phyloP scores from a whole-genome alignment of 2,797 vertebrate species.

The Cuniculus paca region DNA sequence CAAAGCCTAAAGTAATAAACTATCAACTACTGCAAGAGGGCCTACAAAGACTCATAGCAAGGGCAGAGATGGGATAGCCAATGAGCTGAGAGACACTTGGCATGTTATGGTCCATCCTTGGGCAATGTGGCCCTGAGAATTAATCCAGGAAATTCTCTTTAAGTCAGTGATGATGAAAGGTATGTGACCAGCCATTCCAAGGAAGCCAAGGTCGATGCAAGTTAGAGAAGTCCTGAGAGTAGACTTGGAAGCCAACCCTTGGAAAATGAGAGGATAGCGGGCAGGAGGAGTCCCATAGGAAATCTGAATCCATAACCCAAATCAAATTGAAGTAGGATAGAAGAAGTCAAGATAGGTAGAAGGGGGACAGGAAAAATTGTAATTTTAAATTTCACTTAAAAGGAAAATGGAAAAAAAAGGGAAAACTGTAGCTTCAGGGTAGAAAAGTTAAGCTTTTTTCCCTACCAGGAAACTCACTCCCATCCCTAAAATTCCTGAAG shows the following conservation, averaged over 20 bases:
- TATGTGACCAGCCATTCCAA: not conserved
- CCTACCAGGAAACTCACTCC: not conserved
- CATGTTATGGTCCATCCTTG: not conserved
- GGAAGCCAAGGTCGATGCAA: not conserved
- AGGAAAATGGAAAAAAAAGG: not conserved
- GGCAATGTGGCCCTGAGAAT: not conserved
- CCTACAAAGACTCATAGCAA: not conserved
- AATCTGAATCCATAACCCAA: fast-evolving
- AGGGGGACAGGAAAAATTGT: not conserved
- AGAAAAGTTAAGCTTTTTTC: not conserved
- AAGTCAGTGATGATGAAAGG: not conserved
- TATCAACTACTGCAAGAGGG: not conserved
- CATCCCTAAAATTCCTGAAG: not conserved
- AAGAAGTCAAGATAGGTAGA: not conserved
- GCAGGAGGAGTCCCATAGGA: not conserved
- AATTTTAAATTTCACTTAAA: not conserved
- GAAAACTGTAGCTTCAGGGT: not conserved
- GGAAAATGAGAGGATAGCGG: fast-evolving
- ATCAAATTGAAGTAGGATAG: not conserved
- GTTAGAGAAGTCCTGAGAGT: no score
- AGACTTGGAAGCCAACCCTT: not conserved
- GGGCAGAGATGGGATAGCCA: not conserved
- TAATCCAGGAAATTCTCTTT: not conserved
- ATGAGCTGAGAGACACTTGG: not conserved
- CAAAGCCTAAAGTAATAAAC: not conserved